Conservation (phyloP, 2,113 vertebrate species). For the Megaleporinus macrocephalus region DNA sequence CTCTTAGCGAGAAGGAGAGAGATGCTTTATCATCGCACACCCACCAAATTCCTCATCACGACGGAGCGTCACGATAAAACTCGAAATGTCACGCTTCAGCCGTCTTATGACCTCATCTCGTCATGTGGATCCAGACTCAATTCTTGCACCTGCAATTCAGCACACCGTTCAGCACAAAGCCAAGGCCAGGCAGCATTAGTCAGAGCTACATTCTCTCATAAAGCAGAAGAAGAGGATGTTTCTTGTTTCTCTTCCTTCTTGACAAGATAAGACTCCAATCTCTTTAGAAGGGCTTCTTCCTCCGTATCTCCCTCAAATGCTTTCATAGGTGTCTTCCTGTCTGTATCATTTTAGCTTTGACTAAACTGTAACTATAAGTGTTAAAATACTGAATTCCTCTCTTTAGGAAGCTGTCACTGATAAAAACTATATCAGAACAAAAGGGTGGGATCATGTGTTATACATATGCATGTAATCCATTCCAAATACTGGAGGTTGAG, state of each 20-base stretch:
- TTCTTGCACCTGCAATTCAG: background rate
- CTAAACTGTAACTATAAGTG: too few relatives aligned
- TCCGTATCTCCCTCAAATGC: background rate
- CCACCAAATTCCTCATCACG: conserved; percentile 20
- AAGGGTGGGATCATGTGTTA: too few relatives aligned
- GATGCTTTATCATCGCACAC: background rate
- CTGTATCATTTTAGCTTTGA: too few relatives aligned
- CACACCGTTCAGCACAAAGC: background rate
- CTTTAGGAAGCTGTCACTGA: too few relatives aligned
- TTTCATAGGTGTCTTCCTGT: background rate
- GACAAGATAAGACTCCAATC: background rate
- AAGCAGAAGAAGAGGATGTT: background rate
- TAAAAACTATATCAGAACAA: too few relatives aligned
- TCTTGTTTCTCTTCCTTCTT: background rate
- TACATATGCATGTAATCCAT: too few relatives aligned
- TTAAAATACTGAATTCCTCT: too few relatives aligned
- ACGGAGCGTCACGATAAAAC: background rate
- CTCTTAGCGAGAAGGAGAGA: background rate
- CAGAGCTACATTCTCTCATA: conserved; percentile 1
- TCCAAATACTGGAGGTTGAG: too few relatives aligned
- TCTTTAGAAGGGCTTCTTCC: background rate
- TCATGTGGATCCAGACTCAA: background rate
- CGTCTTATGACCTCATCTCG: conserved; percentile 1
- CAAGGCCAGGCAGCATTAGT: background rate
- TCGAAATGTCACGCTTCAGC: background rate